Percentiles rank a stretch among this genome's conserved stretches.
Conservation (phyloP, 2,113 vertebrate genomes). For the Oenanthe melanoleuca region DNA sequence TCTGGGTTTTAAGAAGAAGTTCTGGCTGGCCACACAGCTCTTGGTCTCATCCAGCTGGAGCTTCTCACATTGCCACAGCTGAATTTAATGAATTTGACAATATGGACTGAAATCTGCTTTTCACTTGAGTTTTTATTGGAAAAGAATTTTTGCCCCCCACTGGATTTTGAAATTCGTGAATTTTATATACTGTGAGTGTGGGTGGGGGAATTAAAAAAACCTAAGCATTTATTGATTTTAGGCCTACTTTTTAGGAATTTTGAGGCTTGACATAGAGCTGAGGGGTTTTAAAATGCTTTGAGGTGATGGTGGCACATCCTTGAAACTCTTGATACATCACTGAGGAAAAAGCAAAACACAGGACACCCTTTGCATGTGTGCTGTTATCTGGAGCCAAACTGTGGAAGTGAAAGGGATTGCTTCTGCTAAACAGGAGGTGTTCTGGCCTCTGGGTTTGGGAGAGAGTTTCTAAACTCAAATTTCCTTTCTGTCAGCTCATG, state of each 20-base stretch:
- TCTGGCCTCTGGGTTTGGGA: not conserved
- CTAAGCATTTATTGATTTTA: not conserved
- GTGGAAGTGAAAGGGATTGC: not conserved
- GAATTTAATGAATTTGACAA: not conserved
- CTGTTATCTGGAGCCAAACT: not conserved
- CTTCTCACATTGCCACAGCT: not conserved
- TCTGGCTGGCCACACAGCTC: not conserved
- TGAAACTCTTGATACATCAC: not conserved
- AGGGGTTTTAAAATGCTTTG: rapidly evolving
- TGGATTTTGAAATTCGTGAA: not conserved
- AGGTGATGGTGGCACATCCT: not conserved
- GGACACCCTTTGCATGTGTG: not conserved
- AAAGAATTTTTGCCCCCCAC: not conserved
- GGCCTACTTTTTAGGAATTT: not conserved
- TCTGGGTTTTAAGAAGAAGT: not conserved
- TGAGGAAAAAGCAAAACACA: not conserved
- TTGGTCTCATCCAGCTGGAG: not conserved
- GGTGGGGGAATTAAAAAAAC: not conserved
- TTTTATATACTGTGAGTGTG: not conserved
- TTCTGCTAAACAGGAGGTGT: not conserved
- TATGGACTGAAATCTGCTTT: not conserved
- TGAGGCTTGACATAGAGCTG: not conserved
- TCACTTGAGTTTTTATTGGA: not conserved
- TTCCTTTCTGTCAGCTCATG: conserved; percentile 34
- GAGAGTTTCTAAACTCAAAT: not conserved